These are phyloP conservation scores for Cepaea hortensis DNA, from an alignment of 2,888 invertebrate genomes.

Conservation along the genomic window DNA sequence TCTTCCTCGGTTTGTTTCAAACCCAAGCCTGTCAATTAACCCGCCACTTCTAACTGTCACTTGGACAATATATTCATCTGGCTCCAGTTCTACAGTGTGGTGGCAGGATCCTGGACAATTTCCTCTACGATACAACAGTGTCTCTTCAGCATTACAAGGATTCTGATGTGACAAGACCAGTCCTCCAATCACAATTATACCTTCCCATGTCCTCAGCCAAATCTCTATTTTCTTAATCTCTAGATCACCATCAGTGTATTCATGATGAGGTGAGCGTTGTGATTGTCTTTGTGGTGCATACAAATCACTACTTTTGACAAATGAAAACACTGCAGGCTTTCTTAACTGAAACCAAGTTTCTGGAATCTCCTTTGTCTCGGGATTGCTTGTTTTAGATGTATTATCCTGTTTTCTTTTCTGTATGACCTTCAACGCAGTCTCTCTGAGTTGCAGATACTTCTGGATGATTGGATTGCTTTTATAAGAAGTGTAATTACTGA, in stretches of 20 bases:
- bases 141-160: background rate
- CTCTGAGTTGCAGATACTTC: conserved; percentile 21
- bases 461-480: conserved; percentile 20
- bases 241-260: conserved; percentile 16
- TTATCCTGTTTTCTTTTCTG: background rate
- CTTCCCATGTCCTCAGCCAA: conserved; percentile 43
- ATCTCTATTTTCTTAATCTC: conserved; percentile 28
- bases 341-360: conserved; percentile 17
- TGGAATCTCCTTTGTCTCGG: conserved; percentile 16
- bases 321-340: background rate
- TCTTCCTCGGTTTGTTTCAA: conserved; percentile 35
- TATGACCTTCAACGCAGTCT: background rate
- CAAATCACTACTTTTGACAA: background rate
- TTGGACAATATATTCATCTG: conserved; percentile 29
- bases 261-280: background rate
- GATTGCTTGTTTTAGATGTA: background rate
- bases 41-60: conserved; percentile 34
- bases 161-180: conserved; percentile 8
- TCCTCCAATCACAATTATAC: conserved; percentile 31
- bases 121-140: background rate
- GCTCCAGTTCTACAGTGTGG: conserved; percentile 14
- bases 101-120: background rate
- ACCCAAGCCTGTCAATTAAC: conserved; percentile 37
- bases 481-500: conserved; percentile 2
- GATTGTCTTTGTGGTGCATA: conserved; percentile 36